Evolutionary conservation across 2,888 invertebrate species (phyloP), one percentile per base, ranked within the genome.

Genomic region (Punctoribates punctum): DNA sequence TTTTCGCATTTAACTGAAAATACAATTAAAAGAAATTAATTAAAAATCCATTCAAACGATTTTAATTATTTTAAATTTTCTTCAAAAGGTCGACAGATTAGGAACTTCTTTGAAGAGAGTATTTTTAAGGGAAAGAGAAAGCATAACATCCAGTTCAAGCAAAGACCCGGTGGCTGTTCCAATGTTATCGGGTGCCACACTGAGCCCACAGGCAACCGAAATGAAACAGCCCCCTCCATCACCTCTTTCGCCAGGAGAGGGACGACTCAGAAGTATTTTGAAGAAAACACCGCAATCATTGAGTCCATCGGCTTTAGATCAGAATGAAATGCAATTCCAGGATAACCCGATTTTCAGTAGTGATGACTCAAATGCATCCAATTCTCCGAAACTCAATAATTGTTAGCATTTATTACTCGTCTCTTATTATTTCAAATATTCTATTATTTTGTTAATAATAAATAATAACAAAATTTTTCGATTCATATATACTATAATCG

Each of bases 401-500:
- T 17, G 38, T 38, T 67, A 67, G 38, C 67, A 60, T 77, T 82
- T 84, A 77, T 84, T 85, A 73, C 83, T 82, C 85, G 90, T 87
- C 78, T 88, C 86, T 20, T 85, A 83, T 11, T 85, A 83, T 0
- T 86, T 82, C 51, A 91, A 86, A 1, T 81, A n/a, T n/a, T n/a
- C n/a, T n/a, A n/a, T n/a, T n/a, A n/a, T n/a, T n/a, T n/a, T n/a
- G n/a, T n/a, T n/a, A n/a, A n/a, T n/a, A n/a, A n/a, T n/a, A n/a
- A n/a, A n/a, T n/a, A n/a, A n/a, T n/a, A n/a, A n/a, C n/a, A 82
- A 81, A 90, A 90, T 81, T 89, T 85, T 8, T 90, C 84, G 6
- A 83, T 82, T 76, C 82, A 75, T 54, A 81, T 78, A 79, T 84
- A 85, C 77, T 84, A 83, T 74, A 78, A 84, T 25, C 84, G 81